Evolutionary conservation across 2,888 invertebrate species (phyloP), one percentile per base, ranked within the genome.

Genomic region (Orthosia cruda): DNA sequence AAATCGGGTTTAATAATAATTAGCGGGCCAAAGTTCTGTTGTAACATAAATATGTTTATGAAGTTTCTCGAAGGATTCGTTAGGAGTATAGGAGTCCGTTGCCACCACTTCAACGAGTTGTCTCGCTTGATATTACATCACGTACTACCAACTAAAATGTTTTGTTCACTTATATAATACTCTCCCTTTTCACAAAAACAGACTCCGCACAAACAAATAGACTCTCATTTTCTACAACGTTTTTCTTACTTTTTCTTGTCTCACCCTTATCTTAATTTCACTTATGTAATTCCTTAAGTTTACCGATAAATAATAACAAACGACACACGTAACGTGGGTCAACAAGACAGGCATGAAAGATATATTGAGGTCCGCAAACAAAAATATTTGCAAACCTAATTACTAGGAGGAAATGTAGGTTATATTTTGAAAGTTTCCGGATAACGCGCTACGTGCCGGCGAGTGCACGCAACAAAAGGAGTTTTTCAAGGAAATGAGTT

Each of bases 1-100:
- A 77, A 81, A 84, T 11, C 61, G 58, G 58, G 69, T 75, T 77
- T 63, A 87, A 58, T 84, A 87, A 81, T 87, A 87, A 87, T 81
- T 81, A 74, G 68, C 26, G 55, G 13, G 12, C 23, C 55, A 59
- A 85, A 87, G 74, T 84, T 87, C 47, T 54, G 59, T 69, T 69
- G 74, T 77, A 26, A 49, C 58, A 71, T 70, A 68, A 76, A 81
- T 76, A 81, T 84, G 63, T 77, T 80, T 71, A 71, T 73, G 57
- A 62, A 73, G 26, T 54, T 32, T 55, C 82, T 20, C 77, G 2
- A 13, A 71, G 59, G 85, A n/a, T 64, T 70, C 73, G 75, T 85
- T 71, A 65, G n/a, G 40, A 70, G 74, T 72, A 87, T 71, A 65
- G n/a, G 40, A 70, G 74, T 72, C 61, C 52, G 71, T 84, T 72